Conservation (phyloP, 2,888 invertebrate species). For the Callinectes sapidus region DNA sequence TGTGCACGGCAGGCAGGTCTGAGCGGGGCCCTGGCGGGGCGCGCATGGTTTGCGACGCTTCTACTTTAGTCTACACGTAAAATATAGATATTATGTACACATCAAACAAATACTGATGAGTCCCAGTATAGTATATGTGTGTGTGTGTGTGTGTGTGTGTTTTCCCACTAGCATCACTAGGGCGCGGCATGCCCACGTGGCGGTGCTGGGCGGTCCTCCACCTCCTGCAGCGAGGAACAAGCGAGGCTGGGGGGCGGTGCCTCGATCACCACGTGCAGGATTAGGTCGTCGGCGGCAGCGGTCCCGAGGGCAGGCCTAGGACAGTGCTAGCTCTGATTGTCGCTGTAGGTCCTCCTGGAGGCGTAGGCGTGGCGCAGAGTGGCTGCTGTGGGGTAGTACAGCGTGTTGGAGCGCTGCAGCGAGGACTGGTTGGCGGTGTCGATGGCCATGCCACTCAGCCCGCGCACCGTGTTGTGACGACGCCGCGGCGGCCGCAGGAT, state of each 20-base stretch:
- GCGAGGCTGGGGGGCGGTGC: neutral
- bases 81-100: slow-evolving; percentile 31
- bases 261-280: slow-evolving; percentile 25
- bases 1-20: neutral
- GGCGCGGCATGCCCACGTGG: neutral
- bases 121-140: neutral
- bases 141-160: neutral
- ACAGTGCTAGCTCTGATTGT: slow-evolving; percentile 51
- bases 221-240: neutral
- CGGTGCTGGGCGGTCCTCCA: neutral
- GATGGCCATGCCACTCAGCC: slow-evolving; percentile 69
- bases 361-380: slow-evolving; percentile 55
- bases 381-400: slow-evolving; percentile 68
- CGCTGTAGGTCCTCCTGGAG: slow-evolving; percentile 56
- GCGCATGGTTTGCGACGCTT: neutral
- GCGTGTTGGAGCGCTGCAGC: slow-evolving; percentile 56
- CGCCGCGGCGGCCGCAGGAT: slow-evolving; percentile 69
- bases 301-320: neutral
- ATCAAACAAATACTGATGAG: slow-evolving; percentile 18
- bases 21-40: neutral
- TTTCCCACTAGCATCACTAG: neutral
- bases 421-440: slow-evolving; percentile 47
- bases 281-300: neutral
- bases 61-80: neutral
- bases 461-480: slow-evolving; percentile 65